Conservation (phyloP, 37 sponge, comb jelly and placozoan genomes). For the Chondrosia reniformis region DNA sequence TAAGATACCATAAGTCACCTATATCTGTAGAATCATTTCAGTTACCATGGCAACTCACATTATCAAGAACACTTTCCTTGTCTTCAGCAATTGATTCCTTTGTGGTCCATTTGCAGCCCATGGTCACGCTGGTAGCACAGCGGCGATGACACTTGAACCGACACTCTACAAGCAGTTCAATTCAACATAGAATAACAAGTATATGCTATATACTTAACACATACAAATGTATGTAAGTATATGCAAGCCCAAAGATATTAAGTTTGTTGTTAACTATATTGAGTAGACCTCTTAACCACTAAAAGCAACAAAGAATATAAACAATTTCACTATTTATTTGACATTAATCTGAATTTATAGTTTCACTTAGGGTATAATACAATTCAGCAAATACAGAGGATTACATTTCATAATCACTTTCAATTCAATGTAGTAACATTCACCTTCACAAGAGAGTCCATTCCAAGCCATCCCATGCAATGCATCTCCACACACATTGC, state of each 20-base stretch:
- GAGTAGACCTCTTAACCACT: too few species aligned
- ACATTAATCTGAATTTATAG: too few species aligned
- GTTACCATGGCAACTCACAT: slow-evolving; percentile 53
- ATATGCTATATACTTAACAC: too few species aligned
- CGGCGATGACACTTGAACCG: slow-evolving; percentile 81
- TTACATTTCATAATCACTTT: background rate
- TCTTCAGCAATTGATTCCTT: slow-evolving; percentile 47
- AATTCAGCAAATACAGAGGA: too few species aligned
- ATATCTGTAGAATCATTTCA: background rate
- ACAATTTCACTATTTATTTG: too few species aligned
- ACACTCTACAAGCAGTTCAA: slow-evolving; percentile 72
- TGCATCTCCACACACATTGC: slow-evolving; percentile 84
- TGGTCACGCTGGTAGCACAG: slow-evolving; percentile 56
- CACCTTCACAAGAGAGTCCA: slow-evolving; percentile 91
- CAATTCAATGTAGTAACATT: too few species aligned
- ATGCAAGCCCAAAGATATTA: too few species aligned
- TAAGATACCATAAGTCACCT: background rate
- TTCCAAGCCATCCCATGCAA: slow-evolving; percentile 67
- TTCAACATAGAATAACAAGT: too few species aligned
- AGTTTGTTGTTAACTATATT: too few species aligned
- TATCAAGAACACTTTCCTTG: slow-evolving; percentile 35
- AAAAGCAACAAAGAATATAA: too few species aligned
- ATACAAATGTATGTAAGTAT: background rate
- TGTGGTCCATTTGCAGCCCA: slow-evolving; percentile 92
- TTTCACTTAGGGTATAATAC: too few species aligned